A percentile compares a stretch with the other conserved stretches of the same genome.
phyloP scores from a whole-genome alignment of 2,113 vertebrate species.

The human region DNA sequence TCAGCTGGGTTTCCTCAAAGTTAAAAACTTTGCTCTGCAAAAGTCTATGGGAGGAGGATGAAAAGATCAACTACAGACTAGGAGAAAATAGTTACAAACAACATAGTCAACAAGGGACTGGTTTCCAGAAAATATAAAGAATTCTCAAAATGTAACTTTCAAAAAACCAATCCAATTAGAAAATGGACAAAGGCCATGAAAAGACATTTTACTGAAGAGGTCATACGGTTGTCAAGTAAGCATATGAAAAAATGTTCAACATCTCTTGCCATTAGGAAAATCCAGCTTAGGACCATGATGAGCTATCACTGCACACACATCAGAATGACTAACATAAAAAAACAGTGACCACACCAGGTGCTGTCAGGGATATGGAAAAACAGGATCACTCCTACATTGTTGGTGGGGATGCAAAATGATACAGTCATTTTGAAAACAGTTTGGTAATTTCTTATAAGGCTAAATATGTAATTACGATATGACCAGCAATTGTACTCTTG shows the following conservation, averaged over 20 bases:
- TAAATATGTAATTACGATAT: not conserved
- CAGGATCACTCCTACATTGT: not conserved
- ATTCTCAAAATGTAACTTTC: not conserved
- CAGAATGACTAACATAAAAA: not conserved
- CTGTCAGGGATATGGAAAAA: not conserved
- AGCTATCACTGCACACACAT: no score
- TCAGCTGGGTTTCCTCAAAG: not conserved
- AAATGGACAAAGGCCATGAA: no score
- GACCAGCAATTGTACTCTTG: not conserved
- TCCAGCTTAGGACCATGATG: no score
- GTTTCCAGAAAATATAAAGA: not conserved
- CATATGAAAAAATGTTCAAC: no score
- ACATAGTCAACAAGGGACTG: not conserved
- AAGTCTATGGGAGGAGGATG: not conserved
- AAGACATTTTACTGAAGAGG: no score
- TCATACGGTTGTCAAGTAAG: no score
- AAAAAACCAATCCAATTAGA: not conserved
- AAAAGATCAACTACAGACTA: not conserved
- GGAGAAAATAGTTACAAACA: not conserved
- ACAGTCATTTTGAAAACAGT: slow-evolving; percentile 1
- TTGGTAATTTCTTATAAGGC: not conserved
- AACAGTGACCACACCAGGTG: not conserved
- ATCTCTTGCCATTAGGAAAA: no score
- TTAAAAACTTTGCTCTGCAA: not conserved
- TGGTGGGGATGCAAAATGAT: not conserved